These are phyloP conservation scores for Drosophila austrosaltans DNA, from an alignment of 2,888 invertebrate genomes.

Conservation along the genomic window DNA sequence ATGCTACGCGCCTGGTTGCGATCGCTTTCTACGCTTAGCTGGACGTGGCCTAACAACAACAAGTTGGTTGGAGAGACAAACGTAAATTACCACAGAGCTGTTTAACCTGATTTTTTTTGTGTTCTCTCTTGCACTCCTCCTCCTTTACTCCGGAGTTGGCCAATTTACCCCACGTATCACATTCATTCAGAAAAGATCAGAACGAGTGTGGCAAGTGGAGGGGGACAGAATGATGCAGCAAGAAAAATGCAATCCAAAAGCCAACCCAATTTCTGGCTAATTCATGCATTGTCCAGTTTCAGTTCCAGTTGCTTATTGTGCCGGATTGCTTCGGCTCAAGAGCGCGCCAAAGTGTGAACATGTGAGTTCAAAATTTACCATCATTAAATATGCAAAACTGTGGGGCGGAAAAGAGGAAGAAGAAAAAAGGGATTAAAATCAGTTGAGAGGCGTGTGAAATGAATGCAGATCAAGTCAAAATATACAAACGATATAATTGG, in stretches of 20 bases:
- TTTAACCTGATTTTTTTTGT: slow-evolving; percentile 72
- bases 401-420: slow-evolving; percentile 1
- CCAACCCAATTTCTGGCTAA: slow-evolving; percentile 59
- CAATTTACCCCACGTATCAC: slow-evolving; percentile 58
- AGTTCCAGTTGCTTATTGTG: slow-evolving; percentile 20
- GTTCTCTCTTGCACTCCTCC: slow-evolving; percentile 4
- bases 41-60: slow-evolving; percentile 41
- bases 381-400: slow-evolving; percentile 54
- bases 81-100: slow-evolving; percentile 67
- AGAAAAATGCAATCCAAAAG: slow-evolving; percentile 53
- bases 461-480: slow-evolving; percentile 1
- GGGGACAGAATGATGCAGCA: slow-evolving; percentile 64
- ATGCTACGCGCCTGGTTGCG: slow-evolving; percentile 16
- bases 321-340: not conserved
- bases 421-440: slow-evolving; percentile 41
- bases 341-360: slow-evolving; percentile 58
- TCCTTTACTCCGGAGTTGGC: slow-evolving; percentile 29
- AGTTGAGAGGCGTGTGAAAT: slow-evolving; percentile 52
- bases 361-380: slow-evolving; percentile 52
- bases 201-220: slow-evolving; percentile 3
- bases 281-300: slow-evolving; percentile 51
- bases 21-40: slow-evolving; percentile 68
- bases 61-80: slow-evolving; percentile 48
- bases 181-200: slow-evolving; percentile 66
- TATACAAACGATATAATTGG: not conserved